phyloP scores from a whole-genome alignment of 2,888 invertebrate species.

The Pollenia griseotomentosa region DNA sequence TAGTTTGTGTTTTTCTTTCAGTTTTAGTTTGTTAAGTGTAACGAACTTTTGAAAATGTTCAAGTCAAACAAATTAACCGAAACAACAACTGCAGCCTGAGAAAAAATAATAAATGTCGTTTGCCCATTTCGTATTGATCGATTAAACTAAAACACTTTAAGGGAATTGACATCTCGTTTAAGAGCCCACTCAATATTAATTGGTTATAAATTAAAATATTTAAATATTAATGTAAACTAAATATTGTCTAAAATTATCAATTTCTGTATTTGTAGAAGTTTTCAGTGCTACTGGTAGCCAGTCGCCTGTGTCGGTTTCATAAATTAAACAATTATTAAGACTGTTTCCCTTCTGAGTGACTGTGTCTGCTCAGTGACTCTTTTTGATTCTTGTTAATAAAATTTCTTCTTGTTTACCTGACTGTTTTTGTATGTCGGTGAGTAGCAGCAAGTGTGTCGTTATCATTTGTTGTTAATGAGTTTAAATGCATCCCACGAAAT shows the following conservation, averaged over 20 bases:
- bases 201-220: constrained; percentile 31
- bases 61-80: constrained; percentile 45
- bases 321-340: constrained; percentile 29
- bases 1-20: constrained; percentile 15
- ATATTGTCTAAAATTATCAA: constrained; percentile 20
- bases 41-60: constrained; percentile 45
- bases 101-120: neutral
- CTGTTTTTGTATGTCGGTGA: neutral
- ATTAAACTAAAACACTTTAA: constrained; percentile 28
- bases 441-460: neutral
- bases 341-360: neutral
- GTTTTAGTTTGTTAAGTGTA: constrained; percentile 36
- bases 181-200: constrained; percentile 18
- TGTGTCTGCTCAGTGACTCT: neutral
- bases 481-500: neutral
- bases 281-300: neutral
- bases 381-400: constrained; percentile 14
- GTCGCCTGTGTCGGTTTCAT: neutral
- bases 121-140: constrained; percentile 17
- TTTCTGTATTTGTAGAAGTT: neutral
- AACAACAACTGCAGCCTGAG: constrained; percentile 20
- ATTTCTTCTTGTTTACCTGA: constrained; percentile 4
- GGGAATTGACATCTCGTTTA: constrained; percentile 34
- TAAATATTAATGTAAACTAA: constrained; percentile 38
- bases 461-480: constrained; percentile 29